Evolutionary conservation across 2,113 vertebrate species (phyloP), one percentile per base, ranked within the genome.

Genomic region (Taurulus bubalis): DNA sequence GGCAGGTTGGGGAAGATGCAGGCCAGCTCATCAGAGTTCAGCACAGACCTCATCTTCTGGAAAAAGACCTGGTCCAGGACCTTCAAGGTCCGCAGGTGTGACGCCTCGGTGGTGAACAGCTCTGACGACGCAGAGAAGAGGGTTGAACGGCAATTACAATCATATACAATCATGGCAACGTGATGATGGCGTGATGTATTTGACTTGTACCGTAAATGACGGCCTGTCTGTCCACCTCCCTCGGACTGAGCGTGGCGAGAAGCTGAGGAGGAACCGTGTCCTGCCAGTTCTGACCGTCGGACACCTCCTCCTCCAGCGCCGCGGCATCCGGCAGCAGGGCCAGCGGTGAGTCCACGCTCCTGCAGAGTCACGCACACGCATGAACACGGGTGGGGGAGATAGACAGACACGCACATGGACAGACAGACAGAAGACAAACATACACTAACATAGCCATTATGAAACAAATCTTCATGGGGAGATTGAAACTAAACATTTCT

Each of bases 1-100:
- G 94, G 96, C 70, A 99, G 94, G 90, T 98, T 98, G 38, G 97
- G 98, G 88, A 99, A 99, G 88, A 99, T 96, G 63, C 95, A 96
- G 1, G 94, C 92, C 83, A 98, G 95, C 89, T 98, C 97, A 0
- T 98, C 97, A 0, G 94, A 80, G 40, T 93, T 94, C 76, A 98
- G 88, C 45, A 97, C 94, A n/a, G 84, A 90, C 86, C 92, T 93
- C 96, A 99, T 94, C 77, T 96, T 95, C 90, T 97, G 96, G 91
- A 96, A 97, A 65, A 98, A 99, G 16, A 98, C 95, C 80, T 96
- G 93, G 87, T 99, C 97, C 45, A 99, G 92, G 26, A 99, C 97
- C 1, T 95, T 90, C 11, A 99, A 93, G 2, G 95, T 98, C 11
- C 97, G 94, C 26, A 99, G 94, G 80, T 99, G 98, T 16, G 97